Conservation (phyloP, 1,140 invertebrate genomes). For the Apis florea region DNA sequence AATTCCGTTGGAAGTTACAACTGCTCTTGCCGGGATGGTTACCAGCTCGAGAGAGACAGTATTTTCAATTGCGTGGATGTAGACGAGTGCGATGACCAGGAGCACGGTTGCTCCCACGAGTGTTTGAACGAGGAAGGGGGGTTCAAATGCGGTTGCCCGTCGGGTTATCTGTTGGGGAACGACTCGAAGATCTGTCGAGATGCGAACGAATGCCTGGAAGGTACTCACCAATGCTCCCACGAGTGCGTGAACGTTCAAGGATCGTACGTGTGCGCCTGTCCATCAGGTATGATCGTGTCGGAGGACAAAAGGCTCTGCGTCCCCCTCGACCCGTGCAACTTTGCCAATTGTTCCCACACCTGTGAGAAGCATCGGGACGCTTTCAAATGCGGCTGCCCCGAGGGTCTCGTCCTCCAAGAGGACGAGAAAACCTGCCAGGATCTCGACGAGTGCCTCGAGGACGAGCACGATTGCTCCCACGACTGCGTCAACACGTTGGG, state of each 20-base stretch:
- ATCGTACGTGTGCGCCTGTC: constrained; percentile 79
- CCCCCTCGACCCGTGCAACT: constrained; percentile 24
- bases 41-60: constrained; percentile 77
- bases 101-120: constrained; percentile 80
- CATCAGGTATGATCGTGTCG: constrained; percentile 49
- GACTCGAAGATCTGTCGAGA: constrained; percentile 80
- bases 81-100: constrained; percentile 76
- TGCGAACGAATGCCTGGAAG: constrained; percentile 83
- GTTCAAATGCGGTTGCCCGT: constrained; percentile 83
- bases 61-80: constrained; percentile 81
- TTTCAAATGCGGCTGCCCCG: constrained; percentile 79
- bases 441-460: constrained; percentile 87
- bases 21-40: constrained; percentile 84
- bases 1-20: constrained; percentile 84
- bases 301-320: constrained; percentile 16
- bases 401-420: constrained; percentile 61
- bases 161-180: constrained; percentile 81
- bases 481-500: constrained; percentile 90
- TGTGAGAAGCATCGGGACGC: constrained; percentile 80
- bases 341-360: constrained; percentile 78
- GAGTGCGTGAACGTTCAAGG: constrained; percentile 81
- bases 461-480: constrained; percentile 84
- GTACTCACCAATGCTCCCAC: constrained; percentile 80
- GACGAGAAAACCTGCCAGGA: constrained; percentile 80
- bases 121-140: constrained; percentile 85